Evolutionary conservation across 1,140 invertebrate genomes (phyloP), one percentile per base, ranked within the genome.

Genomic region (Dendrolimus punctatus): DNA sequence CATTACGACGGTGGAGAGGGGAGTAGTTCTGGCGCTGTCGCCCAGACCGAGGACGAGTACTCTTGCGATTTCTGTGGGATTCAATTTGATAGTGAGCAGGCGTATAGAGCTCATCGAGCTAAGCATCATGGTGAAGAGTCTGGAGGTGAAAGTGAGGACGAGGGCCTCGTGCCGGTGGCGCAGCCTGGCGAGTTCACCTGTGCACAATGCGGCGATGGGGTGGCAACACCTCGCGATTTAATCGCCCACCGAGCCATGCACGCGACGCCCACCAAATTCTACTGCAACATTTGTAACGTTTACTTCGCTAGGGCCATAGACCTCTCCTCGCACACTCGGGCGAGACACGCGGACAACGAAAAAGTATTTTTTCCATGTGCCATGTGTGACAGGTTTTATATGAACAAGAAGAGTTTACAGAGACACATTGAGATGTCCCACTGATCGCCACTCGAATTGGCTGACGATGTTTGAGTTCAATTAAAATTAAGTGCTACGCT

Each of bases 241-340:
- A 80, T 85, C 55, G 77, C 79, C 10, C 87, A 88, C 55, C 75
- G 88, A 46, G 68, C 84, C 4, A 84, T 83, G 80, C 83, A 86
- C 67, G 63, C 78, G 5, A 86, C 83, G 2, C 80, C 80, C 2
- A 76, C 78, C 7, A 83, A 83, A 46, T 88, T 88, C 46, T 79
- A 79, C 40, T 91, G 90, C 58, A 89, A 89, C 51, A 73, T 90
- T 37, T 91, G 90, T 58, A 85, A 85, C 52, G 89, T 90, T 38
- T 80, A 87, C 51, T 91, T 91, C 62, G 76, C 85, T 0, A 75
- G 84, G 5, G 65, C 89, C 2, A 64, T 89, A 0, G 88, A 90
- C 61, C 68, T 91, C 4, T 88, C 89, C 4, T 88, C 89, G 8
- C 90, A 91, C 66, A 89, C 88, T 23, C 76, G 88, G 0, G 80